phyloP scores from a whole-genome alignment of 1,140 invertebrate species.

The Leptonema lineaticorne region DNA sequence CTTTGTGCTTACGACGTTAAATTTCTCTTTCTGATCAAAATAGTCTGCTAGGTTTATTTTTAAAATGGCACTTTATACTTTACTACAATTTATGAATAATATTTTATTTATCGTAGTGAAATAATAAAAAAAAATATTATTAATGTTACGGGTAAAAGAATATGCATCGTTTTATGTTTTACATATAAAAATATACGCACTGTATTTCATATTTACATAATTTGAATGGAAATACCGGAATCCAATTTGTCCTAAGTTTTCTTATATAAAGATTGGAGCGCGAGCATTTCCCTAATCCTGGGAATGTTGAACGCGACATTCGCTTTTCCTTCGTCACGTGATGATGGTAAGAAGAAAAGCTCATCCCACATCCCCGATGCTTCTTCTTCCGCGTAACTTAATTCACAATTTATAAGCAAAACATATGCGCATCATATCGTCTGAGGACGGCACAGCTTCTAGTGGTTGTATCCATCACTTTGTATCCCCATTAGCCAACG shows the following conservation, averaged over 20 bases:
- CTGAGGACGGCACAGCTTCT: background rate
- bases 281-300: constrained; percentile 24
- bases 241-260: constrained; percentile 31
- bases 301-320: background rate
- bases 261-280: constrained; percentile 26
- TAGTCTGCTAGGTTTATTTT: background rate
- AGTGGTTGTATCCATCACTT: constrained; percentile 26
- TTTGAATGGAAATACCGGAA: constrained; percentile 11
- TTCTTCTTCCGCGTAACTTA: constrained; percentile 25
- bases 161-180: too few species aligned
- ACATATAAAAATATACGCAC: too few species aligned
- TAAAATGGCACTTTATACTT: too few species aligned
- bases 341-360: too few species aligned
- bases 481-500: constrained; percentile 30
- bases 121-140: too few species aligned
- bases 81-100: too few species aligned
- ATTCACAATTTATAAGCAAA: constrained; percentile 39
- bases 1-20: background rate
- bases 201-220: background rate
- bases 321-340: too few species aligned
- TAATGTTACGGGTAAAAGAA: too few species aligned
- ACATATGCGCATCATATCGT: constrained; percentile 37
- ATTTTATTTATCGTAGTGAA: too few species aligned
- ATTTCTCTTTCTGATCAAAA: constrained; percentile 5
- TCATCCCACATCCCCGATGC: background rate